Percentiles rank a stretch among this genome's conserved stretches.
Conservation (phyloP, 2,113 vertebrate genomes). For the Istiophorus platypterus region DNA sequence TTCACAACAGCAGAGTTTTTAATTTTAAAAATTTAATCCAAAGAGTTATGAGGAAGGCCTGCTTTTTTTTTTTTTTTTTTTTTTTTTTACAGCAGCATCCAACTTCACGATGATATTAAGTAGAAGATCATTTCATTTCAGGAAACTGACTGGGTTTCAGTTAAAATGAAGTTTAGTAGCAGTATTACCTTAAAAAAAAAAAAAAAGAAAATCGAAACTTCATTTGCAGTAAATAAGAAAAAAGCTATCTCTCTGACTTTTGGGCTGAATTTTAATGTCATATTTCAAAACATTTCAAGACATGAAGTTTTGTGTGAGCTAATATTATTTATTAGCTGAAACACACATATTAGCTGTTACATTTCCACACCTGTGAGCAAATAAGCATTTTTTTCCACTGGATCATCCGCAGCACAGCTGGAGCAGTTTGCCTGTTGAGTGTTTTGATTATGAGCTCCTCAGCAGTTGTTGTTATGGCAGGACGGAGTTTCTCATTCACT, state of each 20-base stretch:
- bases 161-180: background rate
- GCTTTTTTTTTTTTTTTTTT: constrained; percentile 5
- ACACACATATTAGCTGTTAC: constrained; percentile 20
- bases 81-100: background rate
- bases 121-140: background rate
- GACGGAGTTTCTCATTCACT: constrained; percentile 29
- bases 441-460: constrained; percentile 49
- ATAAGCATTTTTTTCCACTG: constrained; percentile 41
- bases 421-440: constrained; percentile 33
- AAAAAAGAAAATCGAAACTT: constrained; percentile 19
- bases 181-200: constrained; percentile 10
- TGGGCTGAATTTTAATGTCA: constrained; percentile 38
- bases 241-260: constrained; percentile 12
- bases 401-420: constrained; percentile 54
- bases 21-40: constrained; percentile 15
- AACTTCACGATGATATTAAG: background rate
- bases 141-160: background rate
- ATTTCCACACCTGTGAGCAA: constrained; percentile 51
- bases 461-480: constrained; percentile 37
- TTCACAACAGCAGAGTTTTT: constrained; percentile 28
- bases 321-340: constrained; percentile 42
- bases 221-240: constrained; percentile 19
- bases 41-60: background rate
- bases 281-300: constrained; percentile 50
- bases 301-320: constrained; percentile 40